Percentiles rank a stretch among this genome's conserved stretches.
Conservation (phyloP, 1,140 invertebrate species). For the Copidosoma floridanum region DNA sequence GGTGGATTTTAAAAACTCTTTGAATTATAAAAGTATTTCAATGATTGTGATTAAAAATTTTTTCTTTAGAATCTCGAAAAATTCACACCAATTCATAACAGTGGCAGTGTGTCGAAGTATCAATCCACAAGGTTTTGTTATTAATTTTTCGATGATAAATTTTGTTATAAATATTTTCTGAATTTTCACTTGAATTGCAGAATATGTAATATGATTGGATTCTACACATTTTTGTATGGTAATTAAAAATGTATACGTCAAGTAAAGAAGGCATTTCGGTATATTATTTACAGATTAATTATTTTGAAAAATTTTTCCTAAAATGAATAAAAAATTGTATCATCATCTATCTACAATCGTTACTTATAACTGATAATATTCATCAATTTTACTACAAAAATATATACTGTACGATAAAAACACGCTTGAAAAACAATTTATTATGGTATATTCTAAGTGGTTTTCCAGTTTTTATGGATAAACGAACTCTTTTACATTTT, state of each 20-base stretch:
- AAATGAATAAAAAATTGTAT: not conserved
- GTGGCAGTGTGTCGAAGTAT: constrained; percentile 7
- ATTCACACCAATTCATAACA: not conserved
- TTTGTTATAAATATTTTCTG: not conserved
- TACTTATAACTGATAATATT: not conserved
- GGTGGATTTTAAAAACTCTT: too few species aligned
- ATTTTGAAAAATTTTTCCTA: not conserved
- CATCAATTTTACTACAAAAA: constrained; percentile 2
- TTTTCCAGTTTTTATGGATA: too few species aligned
- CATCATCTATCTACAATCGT: not conserved
- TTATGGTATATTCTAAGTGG: too few species aligned
- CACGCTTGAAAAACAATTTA: too few species aligned
- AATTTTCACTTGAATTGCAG: too few species aligned
- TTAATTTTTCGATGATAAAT: not conserved
- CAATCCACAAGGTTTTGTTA: not conserved
- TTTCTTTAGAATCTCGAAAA: too few species aligned
- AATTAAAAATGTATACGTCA: not conserved
- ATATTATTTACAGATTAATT: constrained; percentile 3
- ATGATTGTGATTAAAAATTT: too few species aligned
- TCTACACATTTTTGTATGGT: not conserved
- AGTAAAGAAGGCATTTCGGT: constrained; percentile 20
- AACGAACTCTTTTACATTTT: too few species aligned
- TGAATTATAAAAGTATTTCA: too few species aligned
- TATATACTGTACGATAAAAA: constrained; percentile 1
- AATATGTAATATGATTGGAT: too few species aligned